phyloP scores from a whole-genome alignment of 2,113 vertebrate species.

The Abramis brama region DNA sequence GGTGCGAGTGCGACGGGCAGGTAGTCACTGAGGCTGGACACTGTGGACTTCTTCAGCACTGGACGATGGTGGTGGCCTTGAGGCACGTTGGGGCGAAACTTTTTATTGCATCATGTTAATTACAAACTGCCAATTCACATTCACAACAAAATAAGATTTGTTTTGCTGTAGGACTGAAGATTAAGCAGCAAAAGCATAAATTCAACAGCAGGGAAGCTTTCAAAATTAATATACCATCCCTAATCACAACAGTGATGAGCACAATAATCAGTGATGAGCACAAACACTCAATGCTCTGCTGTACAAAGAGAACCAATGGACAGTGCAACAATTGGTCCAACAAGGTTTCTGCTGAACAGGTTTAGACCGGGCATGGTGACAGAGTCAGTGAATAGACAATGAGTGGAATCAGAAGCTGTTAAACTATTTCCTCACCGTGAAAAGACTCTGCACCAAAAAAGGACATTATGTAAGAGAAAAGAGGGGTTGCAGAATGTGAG shows the following conservation, averaged over 20 bases:
- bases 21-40: no score
- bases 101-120: no score
- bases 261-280: background rate
- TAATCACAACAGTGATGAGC: background rate
- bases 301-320: background rate
- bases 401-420: constrained; percentile 6
- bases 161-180: background rate
- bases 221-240: background rate
- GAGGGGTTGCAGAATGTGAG: background rate
- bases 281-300: background rate
- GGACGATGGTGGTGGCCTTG: no score
- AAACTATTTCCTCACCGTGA: constrained; percentile 19
- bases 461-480: background rate
- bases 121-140: background rate
- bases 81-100: no score
- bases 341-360: background rate
- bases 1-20: no score
- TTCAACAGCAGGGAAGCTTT: background rate
- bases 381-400: background rate
- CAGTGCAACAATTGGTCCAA: background rate
- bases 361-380: background rate
- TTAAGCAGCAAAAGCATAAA: background rate
- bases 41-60: no score
- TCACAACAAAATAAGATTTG: background rate
- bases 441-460: constrained; percentile 25